Evolutionary conservation across 2,888 invertebrate genomes (phyloP), one percentile per base, ranked within the genome.

Genomic region (Palloptera scutellata): DNA sequence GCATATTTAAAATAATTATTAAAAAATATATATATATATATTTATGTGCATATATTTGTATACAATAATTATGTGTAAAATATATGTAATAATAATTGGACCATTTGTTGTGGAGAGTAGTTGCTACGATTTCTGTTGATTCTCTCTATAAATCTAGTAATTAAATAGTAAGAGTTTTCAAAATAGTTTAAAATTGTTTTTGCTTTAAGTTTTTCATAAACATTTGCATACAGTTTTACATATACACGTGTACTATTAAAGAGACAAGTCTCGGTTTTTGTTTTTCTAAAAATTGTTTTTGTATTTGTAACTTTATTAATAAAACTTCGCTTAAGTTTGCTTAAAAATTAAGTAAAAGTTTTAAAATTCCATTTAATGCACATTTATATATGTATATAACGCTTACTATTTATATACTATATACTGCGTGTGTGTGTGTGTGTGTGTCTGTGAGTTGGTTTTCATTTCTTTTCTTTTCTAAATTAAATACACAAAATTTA

Each of bases 381-480:
- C 64, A 70, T 70, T 67, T 43, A 67, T 30, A 30, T 67, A 71
- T 67, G 68, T 64, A 68, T 69, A 69, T 69, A 71, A 71, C 61
- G 61, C 57, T 60, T 53, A 65, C 63, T 71, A 67, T 30, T 30
- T 30, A 30, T 68, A 64, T 69, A 66, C 67, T 66, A 72, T 69
- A 69, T 61, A 69, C 64, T 69, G 67, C 61, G 61, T 66, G 52
- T 30, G 15, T 53, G 43, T 51, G 73, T 76, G 69, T 53, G 57
- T 61, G 51, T 45, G 43, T 69, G 74, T 79, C 78, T 78, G 76
- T 77, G 76, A 78, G 67, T 75, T 71, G 72, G 73, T 73, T 78
- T 78, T 71, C 45, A 76, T 72, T n/a, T 67, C 57, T 66, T 48
- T 5, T 12, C 10, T 53, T 59, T 41, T 58, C 61, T 61, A 51